Evolutionary conservation across 2,797 vertebrate species (phyloP).

Genomic region (Brachymystax lenok): DNA sequence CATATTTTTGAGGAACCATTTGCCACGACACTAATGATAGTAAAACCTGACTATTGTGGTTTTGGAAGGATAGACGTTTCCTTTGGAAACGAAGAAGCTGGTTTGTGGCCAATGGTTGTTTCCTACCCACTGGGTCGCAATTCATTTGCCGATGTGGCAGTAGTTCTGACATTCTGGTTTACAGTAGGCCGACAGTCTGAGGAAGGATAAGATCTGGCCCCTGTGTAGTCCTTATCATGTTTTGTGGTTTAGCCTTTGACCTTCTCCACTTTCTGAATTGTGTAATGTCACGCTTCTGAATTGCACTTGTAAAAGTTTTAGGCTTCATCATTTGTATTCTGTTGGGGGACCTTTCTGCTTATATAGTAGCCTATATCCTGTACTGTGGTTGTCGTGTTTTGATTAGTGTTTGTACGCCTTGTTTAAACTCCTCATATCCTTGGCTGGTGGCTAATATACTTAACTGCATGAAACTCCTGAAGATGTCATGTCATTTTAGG

Average conservation of each 20-base stretch:
- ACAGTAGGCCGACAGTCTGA: constrained; percentile 36
- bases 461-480: neutral
- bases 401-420: neutral
- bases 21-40: constrained; percentile 4
- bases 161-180: constrained; percentile 38
- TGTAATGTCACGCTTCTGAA: too few relatives aligned
- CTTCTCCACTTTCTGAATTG: too few relatives aligned
- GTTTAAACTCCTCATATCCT: neutral
- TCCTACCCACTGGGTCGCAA: constrained; percentile 45
- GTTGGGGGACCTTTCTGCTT: too few relatives aligned
- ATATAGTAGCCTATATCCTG: too few relatives aligned
- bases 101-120: constrained; percentile 41
- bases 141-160: constrained; percentile 59
- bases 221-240: neutral
- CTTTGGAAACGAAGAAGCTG: constrained; percentile 31
- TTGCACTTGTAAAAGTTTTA: too few relatives aligned
- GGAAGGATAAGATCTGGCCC: constrained; percentile 39
- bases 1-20: too few relatives aligned
- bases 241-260: too few relatives aligned
- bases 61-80: constrained; percentile 25
- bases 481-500: too few relatives aligned
- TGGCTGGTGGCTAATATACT: too few relatives aligned
- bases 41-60: constrained; percentile 26
- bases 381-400: constrained; percentile 6
- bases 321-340: too few relatives aligned